Evolutionary conservation across 2,113 vertebrate species (phyloP), one percentile per base, ranked within the genome.

Genomic region (Chionomys nivalis): DNA sequence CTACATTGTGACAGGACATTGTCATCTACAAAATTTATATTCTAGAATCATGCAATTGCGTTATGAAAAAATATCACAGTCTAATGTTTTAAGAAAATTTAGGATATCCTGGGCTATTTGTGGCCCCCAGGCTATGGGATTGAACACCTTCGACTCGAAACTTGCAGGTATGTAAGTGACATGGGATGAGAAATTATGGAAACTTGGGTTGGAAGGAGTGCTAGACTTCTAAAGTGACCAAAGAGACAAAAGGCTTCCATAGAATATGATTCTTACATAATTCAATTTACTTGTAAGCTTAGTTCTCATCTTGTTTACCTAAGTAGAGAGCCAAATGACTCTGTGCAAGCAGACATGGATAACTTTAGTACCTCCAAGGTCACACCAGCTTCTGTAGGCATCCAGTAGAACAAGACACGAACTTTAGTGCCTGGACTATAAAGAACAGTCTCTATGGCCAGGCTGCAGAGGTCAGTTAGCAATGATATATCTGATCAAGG

Each of bases 341-440:
- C 92, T 77, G n/a, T 78, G 21, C 52, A 87, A 6, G 36, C 6
- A 52, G 90, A 65, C 39, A 49, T 87, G 31, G 78, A 47, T 77
- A 39, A 72, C 44, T 66, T 70, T 0, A 39, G 26, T 33, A 44
- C 77, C 2, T 93, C 61, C 19, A 2, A 73, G 47, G 9, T 47
- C 17, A 17, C 1, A 4, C 13, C 31, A 65, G 16, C 44, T 94
- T 36, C 68, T 49, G 5, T 12, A n/a, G 26, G 72, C 65, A 2
- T 93, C 19, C 7, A 44, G n/a, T 0, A 36, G 33, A 82, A 73
- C 68, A 16, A 87, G 36, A 68, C 58, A 17, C 0, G 33, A 87
- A 24, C 4, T 42, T 3, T 28, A 42, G 11, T 65, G 23, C 44
- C 17, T 0, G 1, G 1, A 61, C 24, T 26, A 0, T 82, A 33